These are phyloP conservation scores for Ptyas mucosa DNA, from an alignment of 2,113 vertebrate genomes.

Conservation along the genomic window DNA sequence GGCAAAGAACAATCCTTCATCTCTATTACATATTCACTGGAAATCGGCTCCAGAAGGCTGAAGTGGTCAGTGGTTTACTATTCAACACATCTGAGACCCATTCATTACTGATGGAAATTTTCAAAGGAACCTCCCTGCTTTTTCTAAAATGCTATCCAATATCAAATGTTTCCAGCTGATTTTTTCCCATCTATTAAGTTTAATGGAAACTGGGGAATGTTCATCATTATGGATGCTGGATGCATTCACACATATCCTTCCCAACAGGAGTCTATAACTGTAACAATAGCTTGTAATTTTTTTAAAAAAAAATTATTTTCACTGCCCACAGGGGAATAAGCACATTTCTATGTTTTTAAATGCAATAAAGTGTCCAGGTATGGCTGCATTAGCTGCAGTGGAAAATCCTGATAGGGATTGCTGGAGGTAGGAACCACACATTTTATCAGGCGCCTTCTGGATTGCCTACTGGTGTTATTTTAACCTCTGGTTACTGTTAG, in stretches of 20 bases:
- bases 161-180: background rate
- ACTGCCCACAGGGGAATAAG: background rate
- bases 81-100: background rate
- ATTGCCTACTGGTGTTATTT: background rate
- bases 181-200: background rate
- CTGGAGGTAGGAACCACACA: background rate
- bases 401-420: background rate
- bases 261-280: background rate
- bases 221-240: background rate
- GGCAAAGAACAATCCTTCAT: conserved; percentile 27
- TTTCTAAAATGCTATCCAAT: background rate
- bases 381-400: background rate
- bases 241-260: background rate
- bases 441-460: background rate
- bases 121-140: background rate
- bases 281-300: too few species aligned
- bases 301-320: too few species aligned
- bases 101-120: background rate
- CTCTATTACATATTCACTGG: conserved; percentile 22
- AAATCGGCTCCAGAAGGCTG: background rate
- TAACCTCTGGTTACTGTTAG: background rate
- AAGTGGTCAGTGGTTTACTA: background rate
- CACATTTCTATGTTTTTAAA: too few species aligned
- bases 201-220: background rate
- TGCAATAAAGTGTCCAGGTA: background rate